Base-by-base conservation (phyloP, 2,888 invertebrate species). In the Listrodromus nycthemerus region DNA sequence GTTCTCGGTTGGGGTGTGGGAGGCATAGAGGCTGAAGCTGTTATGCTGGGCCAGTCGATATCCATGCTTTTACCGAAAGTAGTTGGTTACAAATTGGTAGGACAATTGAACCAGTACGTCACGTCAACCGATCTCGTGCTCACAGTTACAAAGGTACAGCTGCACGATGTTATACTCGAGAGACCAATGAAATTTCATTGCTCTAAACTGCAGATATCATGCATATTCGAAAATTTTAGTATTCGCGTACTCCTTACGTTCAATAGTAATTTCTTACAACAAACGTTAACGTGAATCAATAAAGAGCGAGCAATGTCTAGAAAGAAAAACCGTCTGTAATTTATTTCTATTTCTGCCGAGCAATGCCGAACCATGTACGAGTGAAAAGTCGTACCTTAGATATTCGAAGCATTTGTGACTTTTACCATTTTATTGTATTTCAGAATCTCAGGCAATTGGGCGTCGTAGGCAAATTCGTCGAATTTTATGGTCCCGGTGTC, bases 401-500 rank as follows among this genome's bases (percentile, higher is more conserved):
- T n/a, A 21, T 8, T 52, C 3, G 7, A 6, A 1, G 52, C 52
- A 0, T n/a, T n/a, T n/a, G n/a, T 21, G 52, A 52, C 52, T 55
- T 8, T 55, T 55, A 55, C 21, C 24, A 10, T 55, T 55, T 55
- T 3, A 3, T 6, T 21, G 4, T 24, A 24, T 77, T 80, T 69
- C 81, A 91, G 91, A 87, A 90, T 79, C 95, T 99, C 76, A 96
- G 99, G 19, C 97, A 98, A 89, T 93, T 99, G 67, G 99, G 99
- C 52, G 99, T 99, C 7, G 99, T 99, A 74, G 99, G 99, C 3
- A 99, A 99, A 92, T 99, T 99, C 94, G 99, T 99, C 5, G 99
- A 99, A 94, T 99, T 99, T 94, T 99, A 97, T 94, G 99, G 99
- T 0, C 97, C 98, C 0, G 99, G 99, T 2, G 98, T 99, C 3